Conservation (phyloP, 2,113 vertebrate genomes). For the Origma solitaria region DNA sequence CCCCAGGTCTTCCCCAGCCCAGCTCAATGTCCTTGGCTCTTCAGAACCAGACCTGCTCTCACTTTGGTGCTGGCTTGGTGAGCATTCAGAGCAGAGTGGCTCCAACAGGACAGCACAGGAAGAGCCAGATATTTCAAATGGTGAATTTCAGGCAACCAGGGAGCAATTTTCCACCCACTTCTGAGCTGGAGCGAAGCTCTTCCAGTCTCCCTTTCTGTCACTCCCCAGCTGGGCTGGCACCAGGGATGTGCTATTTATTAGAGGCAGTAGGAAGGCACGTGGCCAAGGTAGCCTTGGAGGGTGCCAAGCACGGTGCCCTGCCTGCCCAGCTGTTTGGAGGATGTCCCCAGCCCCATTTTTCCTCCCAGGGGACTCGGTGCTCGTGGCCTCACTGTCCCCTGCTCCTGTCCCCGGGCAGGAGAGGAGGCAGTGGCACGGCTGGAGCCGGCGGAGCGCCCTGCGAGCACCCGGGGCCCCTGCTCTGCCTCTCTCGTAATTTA, state of each 20-base stretch:
- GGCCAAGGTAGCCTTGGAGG: slow-evolving; percentile 29
- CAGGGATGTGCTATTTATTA: neutral
- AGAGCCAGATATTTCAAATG: slow-evolving; percentile 7
- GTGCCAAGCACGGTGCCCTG: neutral
- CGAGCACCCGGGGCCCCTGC: neutral
- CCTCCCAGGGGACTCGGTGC: rapidly evolving
- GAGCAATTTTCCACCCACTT: slow-evolving; percentile 56
- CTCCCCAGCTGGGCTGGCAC: slow-evolving; percentile 55
- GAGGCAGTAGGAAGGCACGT: neutral
- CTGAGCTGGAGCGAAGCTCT: slow-evolving; percentile 49
- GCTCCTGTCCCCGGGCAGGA: neutral
- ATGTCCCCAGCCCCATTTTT: neutral
- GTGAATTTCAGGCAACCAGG: slow-evolving; percentile 47
- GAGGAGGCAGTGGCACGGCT: neutral
- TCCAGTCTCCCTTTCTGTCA: neutral
- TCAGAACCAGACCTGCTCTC: neutral
- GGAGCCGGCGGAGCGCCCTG: neutral
- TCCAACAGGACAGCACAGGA: neutral
- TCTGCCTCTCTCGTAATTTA: slow-evolving; percentile 51
- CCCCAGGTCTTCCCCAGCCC: slow-evolving; percentile 1
- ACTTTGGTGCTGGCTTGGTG: neutral
- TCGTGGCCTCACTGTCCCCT: rapidly evolving
- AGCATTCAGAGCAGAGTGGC: slow-evolving; percentile 12
- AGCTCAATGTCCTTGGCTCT: neutral
- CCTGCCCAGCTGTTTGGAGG: neutral